These are phyloP conservation scores for Neodontobutis hainanensis DNA, from an alignment of 2,113 vertebrate species.

Conservation along the genomic window DNA sequence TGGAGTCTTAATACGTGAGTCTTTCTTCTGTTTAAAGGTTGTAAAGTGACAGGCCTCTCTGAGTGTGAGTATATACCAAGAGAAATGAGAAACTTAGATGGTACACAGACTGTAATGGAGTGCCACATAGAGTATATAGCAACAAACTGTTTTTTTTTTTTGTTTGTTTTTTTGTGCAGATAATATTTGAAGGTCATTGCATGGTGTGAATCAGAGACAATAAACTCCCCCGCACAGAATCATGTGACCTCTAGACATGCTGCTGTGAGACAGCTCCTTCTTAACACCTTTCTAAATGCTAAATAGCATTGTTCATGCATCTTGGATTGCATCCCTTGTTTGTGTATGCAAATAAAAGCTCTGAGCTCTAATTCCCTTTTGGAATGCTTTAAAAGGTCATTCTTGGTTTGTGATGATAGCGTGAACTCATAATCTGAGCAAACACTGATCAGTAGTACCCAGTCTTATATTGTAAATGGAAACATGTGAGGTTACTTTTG, in stretches of 20 bases:
- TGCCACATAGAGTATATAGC: conserved; percentile 11
- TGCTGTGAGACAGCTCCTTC: conserved; percentile 45
- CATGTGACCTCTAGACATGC: conserved; percentile 65
- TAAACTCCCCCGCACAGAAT: conserved; percentile 40
- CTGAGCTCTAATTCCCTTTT: conserved; percentile 55
- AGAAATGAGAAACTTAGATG: conserved; percentile 26
- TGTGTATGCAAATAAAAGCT: conserved; percentile 68
- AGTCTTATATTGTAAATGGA: conserved; percentile 20
- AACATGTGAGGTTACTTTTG: neutral
- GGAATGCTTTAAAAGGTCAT: conserved; percentile 67
- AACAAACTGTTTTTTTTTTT: conserved; percentile 20
- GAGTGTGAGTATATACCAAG: conserved; percentile 27
- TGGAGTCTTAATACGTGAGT: conserved; percentile 44
- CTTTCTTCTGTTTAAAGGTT: conserved; percentile 46
- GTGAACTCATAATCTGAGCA: conserved; percentile 23
- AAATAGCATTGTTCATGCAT: conserved; percentile 67
- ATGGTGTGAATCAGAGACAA: conserved; percentile 54
- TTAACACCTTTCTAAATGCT: conserved; percentile 77
- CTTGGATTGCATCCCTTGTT: conserved; percentile 57
- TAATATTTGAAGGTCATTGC: conserved; percentile 61
- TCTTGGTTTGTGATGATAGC: conserved; percentile 36
- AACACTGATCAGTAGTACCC: conserved; percentile 13
- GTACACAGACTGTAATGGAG: conserved; percentile 3
- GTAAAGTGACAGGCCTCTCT: conserved; percentile 29
- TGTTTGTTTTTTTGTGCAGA: conserved; percentile 21